Conservation (phyloP, 2,888 invertebrate species). For the Aphrophora alni region DNA sequence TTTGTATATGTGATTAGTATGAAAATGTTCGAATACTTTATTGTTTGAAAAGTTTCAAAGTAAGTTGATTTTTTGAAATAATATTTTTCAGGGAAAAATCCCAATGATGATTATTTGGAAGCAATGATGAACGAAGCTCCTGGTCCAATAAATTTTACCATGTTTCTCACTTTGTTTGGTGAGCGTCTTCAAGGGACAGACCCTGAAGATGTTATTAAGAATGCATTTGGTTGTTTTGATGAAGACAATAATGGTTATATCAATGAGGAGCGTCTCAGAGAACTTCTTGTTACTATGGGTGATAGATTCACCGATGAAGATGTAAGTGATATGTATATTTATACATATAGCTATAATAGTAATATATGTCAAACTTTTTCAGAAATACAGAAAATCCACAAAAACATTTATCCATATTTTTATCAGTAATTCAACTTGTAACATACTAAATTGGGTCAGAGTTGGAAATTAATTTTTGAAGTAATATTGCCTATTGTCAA, state of each 20-base stretch:
- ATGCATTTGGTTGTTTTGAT: constrained; percentile 99
- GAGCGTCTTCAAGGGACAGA: constrained; percentile 98
- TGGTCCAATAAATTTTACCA: constrained; percentile 98
- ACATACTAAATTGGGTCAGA: too few relatives aligned
- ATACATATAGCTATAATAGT: not conserved
- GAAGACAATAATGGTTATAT: constrained; percentile 94
- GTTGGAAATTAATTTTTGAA: too few relatives aligned
- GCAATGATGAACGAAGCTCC: constrained; percentile 99
- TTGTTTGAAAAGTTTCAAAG: too few relatives aligned
- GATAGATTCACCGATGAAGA: constrained; percentile 97
- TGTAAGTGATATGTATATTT: constrained; percentile 58
- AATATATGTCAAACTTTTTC: too few relatives aligned
- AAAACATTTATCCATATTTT: too few relatives aligned
- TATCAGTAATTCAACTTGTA: too few relatives aligned
- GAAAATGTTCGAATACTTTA: too few relatives aligned
- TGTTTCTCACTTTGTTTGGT: constrained; percentile 98
- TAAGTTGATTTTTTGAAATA: too few relatives aligned
- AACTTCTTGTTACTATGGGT: constrained; percentile 96
- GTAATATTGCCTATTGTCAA: too few relatives aligned
- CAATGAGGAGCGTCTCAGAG: constrained; percentile 92
- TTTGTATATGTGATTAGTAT: too few relatives aligned
- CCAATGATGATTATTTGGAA: constrained; percentile 94
- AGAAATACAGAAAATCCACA: too few relatives aligned
- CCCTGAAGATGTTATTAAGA: constrained; percentile 98
- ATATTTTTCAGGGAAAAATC: constrained; percentile 81